phyloP scores from a whole-genome alignment of 2,113 vertebrate genomes.

The Barbus barbus region DNA sequence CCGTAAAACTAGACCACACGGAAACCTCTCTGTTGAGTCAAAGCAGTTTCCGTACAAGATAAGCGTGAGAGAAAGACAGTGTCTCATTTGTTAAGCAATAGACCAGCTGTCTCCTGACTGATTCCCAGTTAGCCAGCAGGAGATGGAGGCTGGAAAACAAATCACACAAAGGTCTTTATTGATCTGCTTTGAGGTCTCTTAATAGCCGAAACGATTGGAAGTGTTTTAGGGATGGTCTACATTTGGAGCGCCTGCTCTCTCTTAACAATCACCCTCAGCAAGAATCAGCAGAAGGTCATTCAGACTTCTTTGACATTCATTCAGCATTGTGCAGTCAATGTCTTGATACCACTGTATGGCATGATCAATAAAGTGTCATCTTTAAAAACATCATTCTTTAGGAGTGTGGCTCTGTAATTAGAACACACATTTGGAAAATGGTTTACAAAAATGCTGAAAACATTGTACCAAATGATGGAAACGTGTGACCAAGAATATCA shows the following conservation, averaged over 20 bases:
- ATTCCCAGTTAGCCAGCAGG: slow-evolving; percentile 24
- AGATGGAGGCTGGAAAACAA: slow-evolving; percentile 14
- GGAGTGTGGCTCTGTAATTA: neutral
- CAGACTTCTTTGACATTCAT: slow-evolving; percentile 21
- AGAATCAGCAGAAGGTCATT: slow-evolving; percentile 24
- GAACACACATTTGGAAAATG: neutral
- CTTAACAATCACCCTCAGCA: neutral
- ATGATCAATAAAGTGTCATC: neutral
- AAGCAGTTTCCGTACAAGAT: neutral
- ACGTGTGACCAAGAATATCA: neutral
- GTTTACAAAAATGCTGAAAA: neutral
- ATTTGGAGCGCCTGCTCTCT: neutral
- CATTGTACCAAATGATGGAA: neutral
- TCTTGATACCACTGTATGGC: neutral
- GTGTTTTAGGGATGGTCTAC: slow-evolving; percentile 17
- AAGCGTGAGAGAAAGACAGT: neutral
- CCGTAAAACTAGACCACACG: neutral
- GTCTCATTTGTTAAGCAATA: slow-evolving; percentile 31
- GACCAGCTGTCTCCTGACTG: slow-evolving; percentile 39
- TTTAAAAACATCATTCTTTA: neutral
- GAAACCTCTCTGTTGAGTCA: slow-evolving; percentile 2
- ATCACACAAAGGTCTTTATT: slow-evolving; percentile 40
- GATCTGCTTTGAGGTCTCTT: slow-evolving; percentile 34
- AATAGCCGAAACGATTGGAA: slow-evolving; percentile 15
- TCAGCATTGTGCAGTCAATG: neutral